Conservation (phyloP, 2,888 invertebrate species). For the Branchellion lobata region DNA sequence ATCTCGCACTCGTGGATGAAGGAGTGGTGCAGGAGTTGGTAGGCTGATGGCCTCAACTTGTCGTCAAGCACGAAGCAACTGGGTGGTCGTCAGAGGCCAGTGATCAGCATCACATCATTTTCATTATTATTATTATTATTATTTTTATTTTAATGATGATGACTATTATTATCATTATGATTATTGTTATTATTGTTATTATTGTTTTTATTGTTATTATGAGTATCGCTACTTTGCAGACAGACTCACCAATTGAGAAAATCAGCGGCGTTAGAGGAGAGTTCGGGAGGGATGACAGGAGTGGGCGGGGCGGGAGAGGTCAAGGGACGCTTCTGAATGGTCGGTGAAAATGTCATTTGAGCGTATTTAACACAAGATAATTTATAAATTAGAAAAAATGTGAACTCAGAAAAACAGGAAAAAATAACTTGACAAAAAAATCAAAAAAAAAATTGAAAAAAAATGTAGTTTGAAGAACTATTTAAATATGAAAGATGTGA, state of each 20-base stretch:
- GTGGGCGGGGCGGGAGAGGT: background rate
- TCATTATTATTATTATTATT: too few relatives aligned
- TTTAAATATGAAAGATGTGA: background rate
- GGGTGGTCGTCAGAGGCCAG: background rate
- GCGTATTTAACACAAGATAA: too few relatives aligned
- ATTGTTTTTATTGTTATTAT: background rate
- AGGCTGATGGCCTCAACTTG: background rate
- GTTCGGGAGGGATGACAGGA: background rate
- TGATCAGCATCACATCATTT: background rate
- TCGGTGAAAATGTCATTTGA: too few relatives aligned
- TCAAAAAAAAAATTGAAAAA: too few relatives aligned
- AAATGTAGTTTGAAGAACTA: background rate
- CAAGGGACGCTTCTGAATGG: background rate
- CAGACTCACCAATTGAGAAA: background rate
- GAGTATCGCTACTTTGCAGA: too few relatives aligned
- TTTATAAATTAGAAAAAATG: too few relatives aligned
- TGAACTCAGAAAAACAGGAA: too few relatives aligned
- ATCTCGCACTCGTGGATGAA: background rate
- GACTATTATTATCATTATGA: conserved; percentile 1
- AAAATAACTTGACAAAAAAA: too few relatives aligned
- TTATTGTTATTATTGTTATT: background rate
- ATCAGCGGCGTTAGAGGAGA: background rate
- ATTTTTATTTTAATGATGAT: background rate
- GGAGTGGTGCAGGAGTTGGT: background rate
- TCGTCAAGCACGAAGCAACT: conserved; percentile 6